Evolutionary conservation across 2,113 vertebrate genomes (phyloP).

Genomic region (Oenanthe oenanthe): DNA sequence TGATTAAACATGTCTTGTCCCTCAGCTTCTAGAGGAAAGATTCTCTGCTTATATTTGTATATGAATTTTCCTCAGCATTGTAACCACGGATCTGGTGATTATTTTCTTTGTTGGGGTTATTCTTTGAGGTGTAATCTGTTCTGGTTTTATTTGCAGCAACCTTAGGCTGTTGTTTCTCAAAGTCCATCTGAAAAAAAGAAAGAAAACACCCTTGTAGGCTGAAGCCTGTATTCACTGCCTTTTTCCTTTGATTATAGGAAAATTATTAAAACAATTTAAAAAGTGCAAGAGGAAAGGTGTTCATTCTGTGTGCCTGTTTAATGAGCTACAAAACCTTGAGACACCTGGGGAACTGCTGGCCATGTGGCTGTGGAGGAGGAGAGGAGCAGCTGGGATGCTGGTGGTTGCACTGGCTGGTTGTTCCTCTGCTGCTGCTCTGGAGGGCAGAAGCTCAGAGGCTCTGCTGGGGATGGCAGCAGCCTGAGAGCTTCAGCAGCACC

Average conservation of each 20-base stretch:
- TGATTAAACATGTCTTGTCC: background rate
- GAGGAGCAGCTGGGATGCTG: background rate
- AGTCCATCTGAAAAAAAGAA: slow-evolving; percentile 48
- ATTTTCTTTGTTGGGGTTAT: slow-evolving; percentile 32
- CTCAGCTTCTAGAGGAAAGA: slow-evolving; percentile 64
- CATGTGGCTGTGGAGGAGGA: background rate
- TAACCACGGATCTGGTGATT: slow-evolving; percentile 17
- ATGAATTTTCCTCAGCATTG: slow-evolving; percentile 67
- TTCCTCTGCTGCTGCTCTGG: background rate
- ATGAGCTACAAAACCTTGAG: background rate
- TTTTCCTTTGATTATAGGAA: background rate
- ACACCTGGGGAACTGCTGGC: background rate
- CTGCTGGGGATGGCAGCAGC: background rate
- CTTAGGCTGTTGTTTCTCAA: background rate
- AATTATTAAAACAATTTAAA: background rate
- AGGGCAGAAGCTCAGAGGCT: accelerated
- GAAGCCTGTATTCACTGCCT: background rate
- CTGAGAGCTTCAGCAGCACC: accelerated
- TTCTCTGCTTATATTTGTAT: slow-evolving; percentile 65
- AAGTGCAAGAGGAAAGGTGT: background rate
- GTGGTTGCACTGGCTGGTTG: background rate
- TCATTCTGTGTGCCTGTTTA: accelerated
- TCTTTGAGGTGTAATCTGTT: slow-evolving; percentile 26
- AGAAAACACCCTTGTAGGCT: background rate
- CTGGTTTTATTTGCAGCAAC: slow-evolving; percentile 18